These are phyloP conservation scores for Platynereis dumerilii DNA, from an alignment of 2,888 invertebrate genomes.

Conservation along the genomic window DNA sequence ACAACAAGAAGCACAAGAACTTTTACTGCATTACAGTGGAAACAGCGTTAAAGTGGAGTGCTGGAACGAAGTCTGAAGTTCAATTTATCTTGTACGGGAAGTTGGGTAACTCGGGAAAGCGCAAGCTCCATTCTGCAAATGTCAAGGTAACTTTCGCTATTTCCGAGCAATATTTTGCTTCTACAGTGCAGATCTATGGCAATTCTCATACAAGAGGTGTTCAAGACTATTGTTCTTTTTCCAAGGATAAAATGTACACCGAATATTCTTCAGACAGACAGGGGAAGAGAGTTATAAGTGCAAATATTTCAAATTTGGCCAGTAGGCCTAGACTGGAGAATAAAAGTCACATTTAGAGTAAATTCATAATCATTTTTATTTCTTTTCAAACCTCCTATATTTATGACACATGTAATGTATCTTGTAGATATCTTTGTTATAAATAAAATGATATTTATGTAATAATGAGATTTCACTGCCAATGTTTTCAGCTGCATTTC, in stretches of 20 bases:
- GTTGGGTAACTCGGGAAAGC: slow-evolving; percentile 37
- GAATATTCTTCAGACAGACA: too few species aligned
- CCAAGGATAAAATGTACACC: too few species aligned
- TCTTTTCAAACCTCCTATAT: too few species aligned
- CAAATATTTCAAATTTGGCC: too few species aligned
- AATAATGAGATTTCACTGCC: not conserved
- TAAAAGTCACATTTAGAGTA: too few species aligned
- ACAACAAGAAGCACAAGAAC: slow-evolving; percentile 51
- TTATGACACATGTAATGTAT: too few species aligned
- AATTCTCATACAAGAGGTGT: too few species aligned
- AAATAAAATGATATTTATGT: not conserved
- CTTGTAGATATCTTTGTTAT: not conserved
- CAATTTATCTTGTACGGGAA: slow-evolving; percentile 42
- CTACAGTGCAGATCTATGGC: not conserved
- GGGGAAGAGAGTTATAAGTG: too few species aligned
- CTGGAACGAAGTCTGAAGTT: slow-evolving; percentile 42
- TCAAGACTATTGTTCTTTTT: too few species aligned
- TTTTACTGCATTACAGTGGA: slow-evolving; percentile 56
- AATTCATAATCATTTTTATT: too few species aligned
- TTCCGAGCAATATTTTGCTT: not conserved
- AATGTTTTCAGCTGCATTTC: too few species aligned
- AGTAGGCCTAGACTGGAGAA: too few species aligned
- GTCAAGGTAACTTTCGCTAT: slow-evolving; percentile 37
- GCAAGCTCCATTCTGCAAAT: slow-evolving; percentile 38
- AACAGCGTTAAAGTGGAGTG: slow-evolving; percentile 46